phyloP scores from a whole-genome alignment of 1,140 invertebrate species.

The Drosophila arizonae region DNA sequence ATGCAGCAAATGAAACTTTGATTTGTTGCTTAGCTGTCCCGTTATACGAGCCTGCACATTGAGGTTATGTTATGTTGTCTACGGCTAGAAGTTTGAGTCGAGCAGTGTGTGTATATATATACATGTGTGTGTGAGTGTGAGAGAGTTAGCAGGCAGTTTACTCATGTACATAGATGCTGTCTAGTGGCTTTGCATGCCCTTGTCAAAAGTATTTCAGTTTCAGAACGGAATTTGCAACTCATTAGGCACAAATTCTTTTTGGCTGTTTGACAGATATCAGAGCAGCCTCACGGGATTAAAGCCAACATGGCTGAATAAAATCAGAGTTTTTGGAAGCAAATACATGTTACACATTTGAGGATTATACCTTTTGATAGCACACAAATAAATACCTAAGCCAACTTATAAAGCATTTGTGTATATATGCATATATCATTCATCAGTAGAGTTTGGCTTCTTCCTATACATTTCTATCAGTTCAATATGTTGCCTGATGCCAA shows the following conservation, averaged over 20 bases:
- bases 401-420: too few species aligned
- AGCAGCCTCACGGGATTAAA: background rate
- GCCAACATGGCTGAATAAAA: too few species aligned
- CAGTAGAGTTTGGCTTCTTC: too few species aligned
- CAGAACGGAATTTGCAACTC: conserved; percentile 24
- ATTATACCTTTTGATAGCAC: too few species aligned
- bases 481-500: too few species aligned
- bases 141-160: conserved; percentile 20
- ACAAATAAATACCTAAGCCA: too few species aligned
- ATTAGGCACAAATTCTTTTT: conserved; percentile 7
- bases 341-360: too few species aligned
- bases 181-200: conserved; percentile 17
- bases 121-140: background rate
- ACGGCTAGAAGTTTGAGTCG: conserved; percentile 4
- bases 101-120: background rate
- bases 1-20: conserved; percentile 66
- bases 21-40: conserved; percentile 52
- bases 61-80: conserved; percentile 38
- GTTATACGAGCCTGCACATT: conserved; percentile 53
- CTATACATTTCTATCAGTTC: too few species aligned
- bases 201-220: background rate
- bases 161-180: conserved; percentile 46
- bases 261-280: background rate
- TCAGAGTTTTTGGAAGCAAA: too few species aligned
- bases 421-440: too few species aligned